Base-by-base conservation (phyloP, 2,797 vertebrate species). In the Crenuchus spilurus region DNA sequence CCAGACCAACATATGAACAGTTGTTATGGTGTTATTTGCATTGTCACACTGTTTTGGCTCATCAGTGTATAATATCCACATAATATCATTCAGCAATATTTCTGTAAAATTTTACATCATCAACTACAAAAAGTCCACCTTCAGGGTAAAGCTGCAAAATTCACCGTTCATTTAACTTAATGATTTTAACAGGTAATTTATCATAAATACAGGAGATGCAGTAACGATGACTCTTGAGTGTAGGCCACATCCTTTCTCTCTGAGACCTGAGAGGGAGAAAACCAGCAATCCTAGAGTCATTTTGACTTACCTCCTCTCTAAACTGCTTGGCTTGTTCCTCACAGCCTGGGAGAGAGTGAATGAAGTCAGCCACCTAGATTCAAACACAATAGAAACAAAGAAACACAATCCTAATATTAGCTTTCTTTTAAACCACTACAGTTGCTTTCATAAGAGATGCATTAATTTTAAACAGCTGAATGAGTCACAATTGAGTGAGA, bases 341-440 rank as follows among this genome's bases (percentile, higher is more conserved):
- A 82, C 95, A 95, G 22, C 97, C 96, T 1, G 95, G 95, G 1
- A 98, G 91, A 60, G 94, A 94, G 78, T 95, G 93, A 18, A 98
- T 85, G 58, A 97, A 98, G 71, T 88, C 91, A 18, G 93, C 94
- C 73, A 98, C 97, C 97, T 96, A 82, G 22, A 76, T 24, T 60
- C 30, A 82, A 64, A 80, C 24, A 73, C 48, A 76, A n/a, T 37
- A 49, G 33, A 75, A 26, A 67, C 52, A 48, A n/a, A 74, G 22
- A 58, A 66, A n/a, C n/a, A n/a, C n/a, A n/a, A n/a, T n/a, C n/a
- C n/a, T n/a, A n/a, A n/a, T n/a, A n/a, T n/a, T n/a, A n/a, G n/a
- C n/a, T n/a, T n/a, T 16, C 13, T 22, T 4, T 42, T 6, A 42
- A n/a, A 26, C 7, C 37, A 60, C 33, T 39, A 2, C 2, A 54